These are phyloP conservation scores for Dryomyza anilis DNA, from an alignment of 2,888 invertebrate species.

Conservation along the genomic window DNA sequence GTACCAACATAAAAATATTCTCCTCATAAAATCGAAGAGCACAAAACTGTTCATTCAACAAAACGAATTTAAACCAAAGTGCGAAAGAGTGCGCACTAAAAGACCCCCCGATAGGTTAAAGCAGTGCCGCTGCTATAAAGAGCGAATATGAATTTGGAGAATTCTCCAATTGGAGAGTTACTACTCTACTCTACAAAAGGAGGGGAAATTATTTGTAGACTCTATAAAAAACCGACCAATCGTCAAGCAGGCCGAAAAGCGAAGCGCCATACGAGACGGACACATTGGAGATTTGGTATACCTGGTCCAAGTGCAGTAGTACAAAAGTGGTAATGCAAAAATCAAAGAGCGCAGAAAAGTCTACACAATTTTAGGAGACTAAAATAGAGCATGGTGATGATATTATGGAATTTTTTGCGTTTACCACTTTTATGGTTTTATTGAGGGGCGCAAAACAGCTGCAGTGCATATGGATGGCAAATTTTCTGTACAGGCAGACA, in stretches of 20 bases:
- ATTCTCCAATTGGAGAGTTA: no score
- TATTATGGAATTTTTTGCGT: no score
- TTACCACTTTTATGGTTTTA: no score
- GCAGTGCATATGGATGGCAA: no score
- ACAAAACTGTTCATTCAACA: not conserved
- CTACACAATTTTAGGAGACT: no score
- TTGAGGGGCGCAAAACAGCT: constrained; percentile 7
- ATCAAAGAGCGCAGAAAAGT: no score
- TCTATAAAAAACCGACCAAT: constrained; percentile 17
- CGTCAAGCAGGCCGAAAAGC: not conserved
- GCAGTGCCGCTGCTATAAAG: not conserved
- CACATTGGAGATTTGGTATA: not conserved
- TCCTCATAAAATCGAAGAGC: not conserved
- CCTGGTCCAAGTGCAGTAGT: no score
- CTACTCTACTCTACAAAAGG: no score
- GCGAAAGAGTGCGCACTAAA: not conserved
- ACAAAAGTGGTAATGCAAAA: no score
- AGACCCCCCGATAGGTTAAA: not conserved
- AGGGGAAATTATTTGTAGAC: not conserved
- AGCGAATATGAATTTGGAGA: not conserved
- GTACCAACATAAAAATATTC: no score
- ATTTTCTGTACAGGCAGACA: no score
- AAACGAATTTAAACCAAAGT: not conserved
- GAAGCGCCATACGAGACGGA: constrained; percentile 15
- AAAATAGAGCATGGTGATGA: no score